These are phyloP conservation scores for Drosophila sp. DNA, from an alignment of 1,140 invertebrate genomes.

Conservation along the genomic window DNA sequence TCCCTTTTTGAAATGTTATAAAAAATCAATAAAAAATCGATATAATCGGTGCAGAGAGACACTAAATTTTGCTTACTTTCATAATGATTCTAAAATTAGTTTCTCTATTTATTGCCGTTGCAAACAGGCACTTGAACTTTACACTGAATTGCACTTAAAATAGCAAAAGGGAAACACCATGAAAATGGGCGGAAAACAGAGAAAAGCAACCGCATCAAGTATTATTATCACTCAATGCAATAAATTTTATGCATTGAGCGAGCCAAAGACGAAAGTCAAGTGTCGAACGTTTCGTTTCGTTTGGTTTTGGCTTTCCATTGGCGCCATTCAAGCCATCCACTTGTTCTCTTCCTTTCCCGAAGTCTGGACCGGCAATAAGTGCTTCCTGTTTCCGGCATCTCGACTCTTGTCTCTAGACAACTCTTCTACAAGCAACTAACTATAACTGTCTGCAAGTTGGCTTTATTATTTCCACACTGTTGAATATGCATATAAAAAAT, in stretches of 20 bases:
- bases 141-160: slow-evolving; percentile 41
- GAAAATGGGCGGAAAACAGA: not conserved
- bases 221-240: slow-evolving; percentile 37
- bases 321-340: slow-evolving; percentile 12
- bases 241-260: slow-evolving; percentile 44
- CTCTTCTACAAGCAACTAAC: slow-evolving; percentile 68
- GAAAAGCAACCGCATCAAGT: slow-evolving; percentile 23
- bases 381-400: slow-evolving; percentile 63
- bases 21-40: no score
- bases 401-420: slow-evolving; percentile 62
- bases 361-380: slow-evolving; percentile 63
- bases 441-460: slow-evolving; percentile 77
- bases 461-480: slow-evolving; percentile 81
- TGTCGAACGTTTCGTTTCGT: slow-evolving; percentile 40
- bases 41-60: no score
- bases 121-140: slow-evolving; percentile 19
- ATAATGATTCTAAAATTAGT: slow-evolving; percentile 11
- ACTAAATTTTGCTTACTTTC: not conserved
- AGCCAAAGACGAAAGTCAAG: slow-evolving; percentile 31
- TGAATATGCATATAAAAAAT: slow-evolving; percentile 65
- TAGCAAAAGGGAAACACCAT: not conserved
- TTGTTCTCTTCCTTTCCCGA: not conserved
- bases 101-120: slow-evolving; percentile 1
- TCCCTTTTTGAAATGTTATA: no score
- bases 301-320: slow-evolving; percentile 30